A percentile compares a stretch with the other conserved stretches of the same genome.
Conservation (phyloP, 2,888 invertebrate species). For the Meghimatium bilineatum region DNA sequence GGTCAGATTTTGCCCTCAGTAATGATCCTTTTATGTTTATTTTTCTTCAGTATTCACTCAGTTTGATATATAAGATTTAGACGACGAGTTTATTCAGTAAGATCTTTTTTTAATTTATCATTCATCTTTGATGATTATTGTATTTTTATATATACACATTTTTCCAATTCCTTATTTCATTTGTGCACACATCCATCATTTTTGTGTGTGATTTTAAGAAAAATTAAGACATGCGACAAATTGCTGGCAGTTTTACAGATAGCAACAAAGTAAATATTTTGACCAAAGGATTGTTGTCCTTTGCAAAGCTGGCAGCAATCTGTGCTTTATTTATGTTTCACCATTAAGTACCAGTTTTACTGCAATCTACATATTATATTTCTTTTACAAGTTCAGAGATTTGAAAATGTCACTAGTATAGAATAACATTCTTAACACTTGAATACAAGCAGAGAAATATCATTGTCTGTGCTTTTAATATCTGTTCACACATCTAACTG, state of each 20-base stretch:
- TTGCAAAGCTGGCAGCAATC: no score
- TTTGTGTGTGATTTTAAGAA: not conserved
- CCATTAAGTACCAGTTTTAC: not conserved
- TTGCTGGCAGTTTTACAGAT: no score
- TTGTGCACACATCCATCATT: not conserved
- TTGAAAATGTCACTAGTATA: no score
- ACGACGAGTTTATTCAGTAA: conserved; percentile 19
- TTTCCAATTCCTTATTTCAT: not conserved
- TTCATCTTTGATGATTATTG: conserved; percentile 22
- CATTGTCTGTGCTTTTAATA: no score
- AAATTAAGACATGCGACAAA: not conserved
- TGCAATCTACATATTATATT: no score
- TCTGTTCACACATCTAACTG: no score
- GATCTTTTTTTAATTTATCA: conserved; percentile 1
- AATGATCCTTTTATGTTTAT: not conserved
- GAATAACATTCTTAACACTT: no score
- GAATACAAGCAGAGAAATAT: no score
- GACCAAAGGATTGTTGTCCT: no score
- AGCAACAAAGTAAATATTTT: no score
- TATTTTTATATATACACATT: conserved; percentile 16
- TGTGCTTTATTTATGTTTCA: no score
- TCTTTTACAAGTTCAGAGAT: no score
- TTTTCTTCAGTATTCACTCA: conserved; percentile 24
- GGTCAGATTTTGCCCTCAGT: not conserved
- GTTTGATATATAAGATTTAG: conserved; percentile 6